Base-by-base conservation (phyloP, 2,888 invertebrate species). In the Acleris laterana region DNA sequence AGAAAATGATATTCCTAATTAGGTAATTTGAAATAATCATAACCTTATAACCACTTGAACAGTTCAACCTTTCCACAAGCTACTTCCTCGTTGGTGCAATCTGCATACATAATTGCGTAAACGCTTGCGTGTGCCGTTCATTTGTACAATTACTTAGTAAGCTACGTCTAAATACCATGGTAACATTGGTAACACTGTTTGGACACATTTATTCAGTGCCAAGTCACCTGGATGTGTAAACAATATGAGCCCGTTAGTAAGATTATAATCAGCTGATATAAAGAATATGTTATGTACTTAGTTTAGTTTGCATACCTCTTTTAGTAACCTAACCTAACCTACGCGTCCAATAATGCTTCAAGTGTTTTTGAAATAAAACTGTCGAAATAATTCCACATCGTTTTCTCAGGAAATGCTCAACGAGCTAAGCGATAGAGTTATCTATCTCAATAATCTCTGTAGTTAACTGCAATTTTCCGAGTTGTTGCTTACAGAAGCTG, bases 401-500 rank as follows among this genome's bases (percentile, higher is more conserved):
- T n/a, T 46, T 61, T 61, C 44, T 44, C 46, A 46, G 49, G 57
- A 51, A 51, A 52, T 20, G 11, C 42, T 13, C 11, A 57, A 7
- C 22, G 19, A 56, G 44, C 55, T 62, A 9, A 50, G 44, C 19
- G 19, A 51, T 51, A 52, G 6, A 52, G 51, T 38, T n/a, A 44
- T 38, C 51, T n/a, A 16, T 44, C 38, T 32, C 48, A 38, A 59
- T 59, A 11, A 22, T 52, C 16, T 52, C 20, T 32, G 32, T 58
- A 22, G 32, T 38, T 52, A 22, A 20, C 49, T 32, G n/a, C 44
- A 44, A 61, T 32, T 42, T 57, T 52, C 57, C 16, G 49, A 46
- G 51, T 46, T 38, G 16, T 32, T 52, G 44, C 38, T n/a, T 42
- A 46, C 25, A 59, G 53, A 59, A 42, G 59, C 48, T 48, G 51